Conservation (phyloP, 2,797 vertebrate species). For the Anguilla obscura region DNA sequence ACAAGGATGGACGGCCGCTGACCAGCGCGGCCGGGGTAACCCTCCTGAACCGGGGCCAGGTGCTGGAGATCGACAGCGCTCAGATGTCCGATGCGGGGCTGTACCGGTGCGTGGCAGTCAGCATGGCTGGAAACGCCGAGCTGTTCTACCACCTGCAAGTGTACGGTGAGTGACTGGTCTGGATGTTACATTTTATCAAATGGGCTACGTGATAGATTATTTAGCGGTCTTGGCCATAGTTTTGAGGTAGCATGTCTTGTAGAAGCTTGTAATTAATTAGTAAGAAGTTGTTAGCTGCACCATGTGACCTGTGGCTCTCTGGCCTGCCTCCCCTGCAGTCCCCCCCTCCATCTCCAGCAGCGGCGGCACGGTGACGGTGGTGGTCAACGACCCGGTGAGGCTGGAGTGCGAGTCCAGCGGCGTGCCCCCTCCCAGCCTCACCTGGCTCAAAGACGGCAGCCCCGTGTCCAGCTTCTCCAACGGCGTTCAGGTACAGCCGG, state of each 20-base stretch:
- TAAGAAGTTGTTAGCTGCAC: neutral
- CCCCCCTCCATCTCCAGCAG: conserved; percentile 86
- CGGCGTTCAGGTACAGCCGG: conserved; percentile 83
- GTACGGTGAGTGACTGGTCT: conserved; percentile 75
- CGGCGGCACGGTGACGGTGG: conserved; percentile 77
- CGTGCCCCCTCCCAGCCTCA: conserved; percentile 89
- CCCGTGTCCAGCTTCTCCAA: conserved; percentile 85
- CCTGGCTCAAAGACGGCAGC: conserved; percentile 95
- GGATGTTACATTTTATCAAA: neutral
- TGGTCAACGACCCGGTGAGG: conserved; percentile 84
- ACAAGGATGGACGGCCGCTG: conserved; percentile 83
- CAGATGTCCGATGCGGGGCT: conserved; percentile 84
- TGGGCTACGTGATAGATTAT: neutral
- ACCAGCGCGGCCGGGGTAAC: conserved; percentile 65
- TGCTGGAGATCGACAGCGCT: conserved; percentile 78
- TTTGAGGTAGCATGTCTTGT: neutral
- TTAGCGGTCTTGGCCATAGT: neutral
- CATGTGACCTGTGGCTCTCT: neutral
- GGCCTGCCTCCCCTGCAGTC: conserved; percentile 65
- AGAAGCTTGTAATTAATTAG: neutral
- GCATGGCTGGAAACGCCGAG: conserved; percentile 82
- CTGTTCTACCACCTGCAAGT: conserved; percentile 84
- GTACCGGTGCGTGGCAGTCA: conserved; percentile 89
- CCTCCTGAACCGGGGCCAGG: conserved; percentile 76
- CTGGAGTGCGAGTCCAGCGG: conserved; percentile 92